Percentiles rank a stretch among this genome's conserved stretches.
These are phyloP conservation scores for Pachliopta kotzebuea DNA, from an alignment of 2,888 invertebrate species.

Conservation along the genomic window DNA sequence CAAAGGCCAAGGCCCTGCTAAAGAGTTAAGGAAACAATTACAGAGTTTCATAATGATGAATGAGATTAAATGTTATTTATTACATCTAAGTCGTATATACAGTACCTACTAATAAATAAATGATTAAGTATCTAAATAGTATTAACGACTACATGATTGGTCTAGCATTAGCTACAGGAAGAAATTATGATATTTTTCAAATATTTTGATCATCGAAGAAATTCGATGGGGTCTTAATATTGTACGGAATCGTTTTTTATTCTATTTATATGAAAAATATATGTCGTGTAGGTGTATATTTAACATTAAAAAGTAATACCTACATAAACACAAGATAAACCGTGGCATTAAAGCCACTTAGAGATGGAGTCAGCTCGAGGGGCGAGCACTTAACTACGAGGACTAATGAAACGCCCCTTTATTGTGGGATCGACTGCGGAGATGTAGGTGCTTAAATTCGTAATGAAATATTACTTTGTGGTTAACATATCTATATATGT, in stretches of 20 bases:
- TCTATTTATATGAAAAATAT: too few relatives aligned
- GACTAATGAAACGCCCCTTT: constrained; percentile 17
- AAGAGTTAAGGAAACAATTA: neutral
- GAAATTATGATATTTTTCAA: neutral
- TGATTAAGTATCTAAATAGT: neutral
- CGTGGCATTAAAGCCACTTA: constrained; percentile 12
- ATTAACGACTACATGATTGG: too few relatives aligned
- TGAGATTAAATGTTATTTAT: neutral
- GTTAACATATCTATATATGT: neutral
- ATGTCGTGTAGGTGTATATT: neutral
- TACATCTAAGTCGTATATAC: neutral
- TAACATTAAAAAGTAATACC: neutral
- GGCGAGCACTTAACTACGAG: constrained; percentile 11
- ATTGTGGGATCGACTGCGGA: constrained; percentile 6
- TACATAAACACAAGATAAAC: constrained; percentile 1
- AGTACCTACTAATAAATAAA: neutral
- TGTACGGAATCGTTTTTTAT: too few relatives aligned
- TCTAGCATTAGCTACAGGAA: too few relatives aligned
- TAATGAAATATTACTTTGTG: constrained; percentile 1
- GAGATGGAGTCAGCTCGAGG: constrained; percentile 9
- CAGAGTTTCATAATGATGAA: neutral
- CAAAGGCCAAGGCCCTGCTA: neutral
- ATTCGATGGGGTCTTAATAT: too few relatives aligned
- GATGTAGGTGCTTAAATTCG: constrained; percentile 14
- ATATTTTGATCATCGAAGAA: neutral